phyloP scores from a whole-genome alignment of 1,140 invertebrate species.

The Calosoma granatense region DNA sequence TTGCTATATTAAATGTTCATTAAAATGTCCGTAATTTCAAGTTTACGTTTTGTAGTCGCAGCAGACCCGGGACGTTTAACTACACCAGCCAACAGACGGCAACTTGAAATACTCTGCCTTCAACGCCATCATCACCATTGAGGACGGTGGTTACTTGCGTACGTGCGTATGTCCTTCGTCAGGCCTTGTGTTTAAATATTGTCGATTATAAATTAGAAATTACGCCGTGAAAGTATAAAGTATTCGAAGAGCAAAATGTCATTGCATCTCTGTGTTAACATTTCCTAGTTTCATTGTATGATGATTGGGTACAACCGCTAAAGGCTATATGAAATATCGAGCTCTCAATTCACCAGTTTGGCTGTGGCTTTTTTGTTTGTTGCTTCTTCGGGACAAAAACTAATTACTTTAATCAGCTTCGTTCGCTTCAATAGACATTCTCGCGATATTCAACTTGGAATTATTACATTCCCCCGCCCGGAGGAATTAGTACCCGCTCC shows the following conservation, averaged over 20 bases:
- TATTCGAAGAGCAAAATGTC: too few species aligned
- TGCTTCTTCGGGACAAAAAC: slow-evolving; percentile 1
- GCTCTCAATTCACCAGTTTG: not conserved
- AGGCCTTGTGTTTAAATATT: too few species aligned
- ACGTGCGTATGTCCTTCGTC: too few species aligned
- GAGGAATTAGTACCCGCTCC: not conserved
- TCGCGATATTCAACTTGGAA: not conserved
- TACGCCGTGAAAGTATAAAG: too few species aligned
- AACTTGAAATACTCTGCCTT: not conserved
- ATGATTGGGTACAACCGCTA: too few species aligned
- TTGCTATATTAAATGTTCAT: slow-evolving; percentile 8
- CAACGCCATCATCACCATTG: not conserved
- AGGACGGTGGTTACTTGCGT: not conserved
- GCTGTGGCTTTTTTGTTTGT: not conserved
- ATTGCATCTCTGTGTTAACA: too few species aligned
- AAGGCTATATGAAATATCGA: not conserved
- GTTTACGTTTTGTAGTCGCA: not conserved
- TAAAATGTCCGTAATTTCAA: slow-evolving; percentile 5
- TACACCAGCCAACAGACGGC: not conserved
- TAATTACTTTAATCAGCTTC: slow-evolving; percentile 8
- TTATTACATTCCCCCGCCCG: not conserved
- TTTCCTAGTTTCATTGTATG: too few species aligned
- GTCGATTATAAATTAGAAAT: too few species aligned
- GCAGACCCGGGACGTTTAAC: not conserved
- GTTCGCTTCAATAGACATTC: slow-evolving; percentile 3